These are phyloP conservation scores for Aporophyla lueneburgensis DNA, from an alignment of 2,888 invertebrate species.

Conservation along the genomic window DNA sequence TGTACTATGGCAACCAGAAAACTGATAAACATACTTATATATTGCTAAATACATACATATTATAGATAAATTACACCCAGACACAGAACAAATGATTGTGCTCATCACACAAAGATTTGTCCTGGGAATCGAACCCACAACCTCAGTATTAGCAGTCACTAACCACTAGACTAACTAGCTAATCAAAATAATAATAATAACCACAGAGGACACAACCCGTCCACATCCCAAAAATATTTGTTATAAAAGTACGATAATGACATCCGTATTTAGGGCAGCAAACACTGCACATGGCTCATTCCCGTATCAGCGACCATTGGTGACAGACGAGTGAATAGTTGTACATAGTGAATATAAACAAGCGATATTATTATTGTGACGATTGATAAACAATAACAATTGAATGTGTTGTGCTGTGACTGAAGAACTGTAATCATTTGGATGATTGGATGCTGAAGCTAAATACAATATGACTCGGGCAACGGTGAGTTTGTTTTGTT, in stretches of 20 bases:
- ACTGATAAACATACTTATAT: no score
- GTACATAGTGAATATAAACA: constrained; percentile 45
- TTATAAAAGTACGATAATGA: constrained; percentile 32
- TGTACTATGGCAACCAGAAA: no score
- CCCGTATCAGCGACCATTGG: constrained; percentile 29
- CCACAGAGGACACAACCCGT: not conserved
- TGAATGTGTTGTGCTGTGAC: constrained; percentile 36
- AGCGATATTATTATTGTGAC: constrained; percentile 28
- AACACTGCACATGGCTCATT: constrained; percentile 50
- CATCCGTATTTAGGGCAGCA: constrained; percentile 43
- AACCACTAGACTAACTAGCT: no score
- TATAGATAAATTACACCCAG: no score
- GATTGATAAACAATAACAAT: constrained; percentile 53
- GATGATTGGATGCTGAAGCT: constrained; percentile 30
- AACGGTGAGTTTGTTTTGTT: constrained; percentile 46
- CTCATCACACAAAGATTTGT: no score
- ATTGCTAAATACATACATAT: no score
- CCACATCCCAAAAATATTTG: constrained; percentile 19
- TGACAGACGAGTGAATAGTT: constrained; percentile 38
- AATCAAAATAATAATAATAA: constrained; percentile 4
- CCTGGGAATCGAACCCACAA: no score
- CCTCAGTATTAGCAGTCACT: no score
- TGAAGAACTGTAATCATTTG: constrained; percentile 29
- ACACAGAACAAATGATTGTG: no score
- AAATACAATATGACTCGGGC: constrained; percentile 53